Percentiles rank a stretch among this genome's conserved stretches.
Evolutionary conservation across 2,797 vertebrate species (phyloP).

Genomic region (Xenopus petersii): DNA sequence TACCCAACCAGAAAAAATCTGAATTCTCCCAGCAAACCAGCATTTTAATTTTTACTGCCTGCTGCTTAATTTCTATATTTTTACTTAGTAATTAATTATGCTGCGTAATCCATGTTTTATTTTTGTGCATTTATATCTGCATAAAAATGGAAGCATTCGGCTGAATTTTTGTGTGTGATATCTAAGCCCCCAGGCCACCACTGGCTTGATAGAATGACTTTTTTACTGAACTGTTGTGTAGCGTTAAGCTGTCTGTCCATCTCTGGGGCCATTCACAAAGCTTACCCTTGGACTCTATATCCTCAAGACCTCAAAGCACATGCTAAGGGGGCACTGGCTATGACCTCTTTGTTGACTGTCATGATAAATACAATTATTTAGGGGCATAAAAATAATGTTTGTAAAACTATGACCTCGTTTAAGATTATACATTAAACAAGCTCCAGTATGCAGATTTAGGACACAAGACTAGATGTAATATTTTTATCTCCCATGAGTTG

Average conservation of each 20-base stretch:
- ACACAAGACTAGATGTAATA: not conserved
- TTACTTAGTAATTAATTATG: too few species aligned
- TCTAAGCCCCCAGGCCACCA: conserved; percentile 17
- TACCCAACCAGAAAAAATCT: too few species aligned
- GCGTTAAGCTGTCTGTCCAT: conserved; percentile 31
- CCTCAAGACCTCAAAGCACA: conserved; percentile 31
- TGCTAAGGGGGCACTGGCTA: conserved; percentile 15
- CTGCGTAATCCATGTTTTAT: too few species aligned
- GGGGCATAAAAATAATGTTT: conserved; percentile 16
- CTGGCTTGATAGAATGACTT: conserved; percentile 34
- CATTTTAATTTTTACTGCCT: too few species aligned
- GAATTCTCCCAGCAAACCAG: too few species aligned
- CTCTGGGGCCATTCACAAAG: conserved; percentile 16
- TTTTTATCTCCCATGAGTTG: not conserved
- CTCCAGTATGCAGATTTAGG: not conserved
- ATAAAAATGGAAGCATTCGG: not conserved
- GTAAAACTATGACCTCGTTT: conserved; percentile 15
- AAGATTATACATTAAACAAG: conserved; percentile 12
- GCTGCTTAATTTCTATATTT: too few species aligned
- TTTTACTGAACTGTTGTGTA: conserved; percentile 30
- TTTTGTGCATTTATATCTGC: not conserved
- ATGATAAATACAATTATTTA: conserved; percentile 35
- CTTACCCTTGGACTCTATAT: conserved; percentile 37
- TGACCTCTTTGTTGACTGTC: conserved; percentile 40
- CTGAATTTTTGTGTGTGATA: not conserved